Percentiles rank a stretch among this genome's conserved stretches.
Conservation (phyloP, 2,113 vertebrate genomes). For the Serilophus lunatus region DNA sequence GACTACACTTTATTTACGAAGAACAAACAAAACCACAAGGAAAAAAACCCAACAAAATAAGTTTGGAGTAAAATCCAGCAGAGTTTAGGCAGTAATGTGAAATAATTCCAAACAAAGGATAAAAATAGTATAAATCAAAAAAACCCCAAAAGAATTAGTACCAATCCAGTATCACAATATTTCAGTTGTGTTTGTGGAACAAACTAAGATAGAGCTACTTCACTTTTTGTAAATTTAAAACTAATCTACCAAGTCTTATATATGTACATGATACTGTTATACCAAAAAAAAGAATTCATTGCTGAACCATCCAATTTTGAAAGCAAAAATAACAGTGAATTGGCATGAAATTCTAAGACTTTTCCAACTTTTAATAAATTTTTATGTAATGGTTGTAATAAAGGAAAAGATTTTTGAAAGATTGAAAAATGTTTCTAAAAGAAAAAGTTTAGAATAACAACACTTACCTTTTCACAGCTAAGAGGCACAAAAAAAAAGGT, state of each 20-base stretch:
- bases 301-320: background rate
- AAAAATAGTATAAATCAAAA: background rate
- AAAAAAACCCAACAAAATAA: background rate
- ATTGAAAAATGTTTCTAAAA: background rate
- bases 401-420: background rate
- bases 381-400: background rate
- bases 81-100: background rate
- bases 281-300: background rate
- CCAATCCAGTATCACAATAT: background rate
- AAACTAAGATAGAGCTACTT: background rate
- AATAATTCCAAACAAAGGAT: background rate
- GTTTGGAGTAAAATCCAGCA: background rate
- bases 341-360: background rate
- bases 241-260: background rate
- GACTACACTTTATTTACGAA: background rate
- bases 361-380: background rate
- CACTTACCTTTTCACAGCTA: background rate
- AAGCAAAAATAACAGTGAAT: background rate
- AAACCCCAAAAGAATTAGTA: background rate
- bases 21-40: background rate
- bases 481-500: background rate
- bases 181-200: background rate
- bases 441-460: background rate
- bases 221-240: background rate
- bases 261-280: background rate